Evolutionary conservation across 2,888 invertebrate species (phyloP).

Genomic region (Dexiosoma caninum): DNA sequence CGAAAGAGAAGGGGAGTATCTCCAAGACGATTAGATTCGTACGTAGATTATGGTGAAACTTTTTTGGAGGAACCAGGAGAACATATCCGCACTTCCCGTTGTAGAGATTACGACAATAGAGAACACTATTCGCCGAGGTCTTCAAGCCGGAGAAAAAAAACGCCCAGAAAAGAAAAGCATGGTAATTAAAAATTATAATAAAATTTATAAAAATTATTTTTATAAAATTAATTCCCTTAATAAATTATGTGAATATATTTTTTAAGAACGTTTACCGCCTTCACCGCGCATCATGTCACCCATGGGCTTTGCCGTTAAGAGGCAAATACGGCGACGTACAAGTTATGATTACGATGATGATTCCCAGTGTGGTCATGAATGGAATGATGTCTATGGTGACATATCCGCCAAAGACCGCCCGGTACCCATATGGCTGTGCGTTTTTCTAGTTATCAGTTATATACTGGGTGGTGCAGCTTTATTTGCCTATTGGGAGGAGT

Average conservation of each 20-base stretch:
- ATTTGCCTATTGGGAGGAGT: slow-evolving; percentile 90
- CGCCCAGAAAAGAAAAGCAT: slow-evolving; percentile 64
- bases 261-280: slow-evolving; percentile 73
- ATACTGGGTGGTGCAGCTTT: slow-evolving; percentile 92
- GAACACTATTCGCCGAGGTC: slow-evolving; percentile 54
- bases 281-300: slow-evolving; percentile 84
- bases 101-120: slow-evolving; percentile 68
- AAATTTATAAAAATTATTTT: too few relatives aligned
- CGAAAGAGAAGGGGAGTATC: slow-evolving; percentile 67
- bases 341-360: slow-evolving; percentile 81
- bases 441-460: slow-evolving; percentile 91
- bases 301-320: slow-evolving; percentile 82
- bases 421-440: slow-evolving; percentile 93
- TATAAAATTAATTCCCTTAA: too few relatives aligned
- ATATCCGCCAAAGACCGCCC: slow-evolving; percentile 79
- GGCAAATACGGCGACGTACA: slow-evolving; percentile 79
- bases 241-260: too few relatives aligned
- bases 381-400: slow-evolving; percentile 78
- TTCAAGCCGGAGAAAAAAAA: slow-evolving; percentile 64
- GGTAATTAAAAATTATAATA: slow-evolving; percentile 56
- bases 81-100: slow-evolving; percentile 42
- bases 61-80: slow-evolving; percentile 65
- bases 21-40: slow-evolving; percentile 69
- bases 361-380: slow-evolving; percentile 81
- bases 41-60: slow-evolving; percentile 72